Conservation (phyloP, 2,797 vertebrate genomes). For the Tarsius wallacei region DNA sequence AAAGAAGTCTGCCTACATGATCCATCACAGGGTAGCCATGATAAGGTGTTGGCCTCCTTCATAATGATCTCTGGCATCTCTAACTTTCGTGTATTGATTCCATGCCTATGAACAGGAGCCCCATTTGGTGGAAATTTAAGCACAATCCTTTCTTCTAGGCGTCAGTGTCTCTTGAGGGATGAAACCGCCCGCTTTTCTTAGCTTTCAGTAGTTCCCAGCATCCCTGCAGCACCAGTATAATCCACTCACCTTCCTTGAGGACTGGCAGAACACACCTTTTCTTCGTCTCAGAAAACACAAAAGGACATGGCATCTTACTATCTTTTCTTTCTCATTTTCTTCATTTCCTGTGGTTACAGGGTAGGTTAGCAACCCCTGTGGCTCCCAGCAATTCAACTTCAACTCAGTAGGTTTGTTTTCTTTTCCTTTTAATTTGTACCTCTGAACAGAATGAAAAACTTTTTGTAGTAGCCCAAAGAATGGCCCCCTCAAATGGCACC, state of each 20-base stretch:
- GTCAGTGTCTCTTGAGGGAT: fast-evolving
- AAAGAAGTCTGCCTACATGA: fast-evolving
- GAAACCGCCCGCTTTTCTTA: neutral
- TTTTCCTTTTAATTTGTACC: neutral
- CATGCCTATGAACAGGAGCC: fast-evolving
- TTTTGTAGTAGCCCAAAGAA: neutral
- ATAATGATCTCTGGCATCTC: neutral
- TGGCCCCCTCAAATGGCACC: neutral
- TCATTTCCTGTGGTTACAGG: neutral
- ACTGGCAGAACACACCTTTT: neutral
- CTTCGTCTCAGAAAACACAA: neutral
- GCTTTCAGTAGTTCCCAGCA: too few relatives aligned
- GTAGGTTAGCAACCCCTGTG: neutral
- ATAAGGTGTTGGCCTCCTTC: neutral
- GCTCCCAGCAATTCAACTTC: neutral
- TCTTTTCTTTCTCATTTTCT: neutral
- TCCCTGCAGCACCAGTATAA: too few relatives aligned
- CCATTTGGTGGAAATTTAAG: neutral
- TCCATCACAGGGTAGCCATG: too few relatives aligned
- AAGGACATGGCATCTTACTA: too few relatives aligned
- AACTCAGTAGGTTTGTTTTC: neutral
- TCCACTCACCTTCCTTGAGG: too few relatives aligned
- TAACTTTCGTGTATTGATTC: neutral
- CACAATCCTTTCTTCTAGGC: neutral
- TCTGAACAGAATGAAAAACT: neutral